Evolutionary conservation across 2,113 vertebrate species (phyloP).

Genomic region (Varanus komodoensis): DNA sequence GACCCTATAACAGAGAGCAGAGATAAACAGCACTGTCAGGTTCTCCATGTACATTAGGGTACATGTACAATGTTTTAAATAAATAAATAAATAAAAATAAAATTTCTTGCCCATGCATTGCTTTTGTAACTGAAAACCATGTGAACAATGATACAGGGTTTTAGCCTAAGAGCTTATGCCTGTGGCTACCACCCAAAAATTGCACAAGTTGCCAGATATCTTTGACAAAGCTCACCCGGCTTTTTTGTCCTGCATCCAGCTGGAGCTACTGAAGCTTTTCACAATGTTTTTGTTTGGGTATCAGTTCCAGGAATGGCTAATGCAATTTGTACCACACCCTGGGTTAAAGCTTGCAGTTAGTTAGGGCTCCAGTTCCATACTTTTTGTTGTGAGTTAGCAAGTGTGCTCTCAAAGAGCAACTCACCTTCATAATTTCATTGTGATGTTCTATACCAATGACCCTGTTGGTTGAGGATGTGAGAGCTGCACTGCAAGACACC

Average conservation of each 20-base stretch:
- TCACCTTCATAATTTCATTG: background rate
- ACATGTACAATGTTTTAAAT: too few relatives aligned
- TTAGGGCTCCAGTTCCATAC: background rate
- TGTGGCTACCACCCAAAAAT: background rate
- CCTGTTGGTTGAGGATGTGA: background rate
- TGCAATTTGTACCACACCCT: background rate
- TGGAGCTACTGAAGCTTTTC: background rate
- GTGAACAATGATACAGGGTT: background rate
- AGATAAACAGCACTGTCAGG: accelerated
- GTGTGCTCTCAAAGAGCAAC: background rate
- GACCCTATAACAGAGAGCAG: constrained; percentile 73
- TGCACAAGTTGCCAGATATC: background rate
- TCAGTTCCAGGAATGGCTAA: background rate
- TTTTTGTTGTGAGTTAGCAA: background rate
- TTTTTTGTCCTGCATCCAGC: background rate
- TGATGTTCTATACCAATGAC: background rate
- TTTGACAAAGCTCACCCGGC: background rate
- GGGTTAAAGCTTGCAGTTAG: background rate
- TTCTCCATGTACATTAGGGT: background rate
- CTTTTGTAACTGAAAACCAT: background rate
- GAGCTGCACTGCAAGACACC: background rate
- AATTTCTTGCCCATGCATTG: background rate
- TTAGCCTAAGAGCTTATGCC: background rate
- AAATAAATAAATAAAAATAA: too few relatives aligned
- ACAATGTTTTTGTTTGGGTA: background rate